A percentile compares a stretch with the other conserved stretches of the same genome.
Conservation (phyloP, 2,797 vertebrate genomes). For the Holocentrus rufus region DNA sequence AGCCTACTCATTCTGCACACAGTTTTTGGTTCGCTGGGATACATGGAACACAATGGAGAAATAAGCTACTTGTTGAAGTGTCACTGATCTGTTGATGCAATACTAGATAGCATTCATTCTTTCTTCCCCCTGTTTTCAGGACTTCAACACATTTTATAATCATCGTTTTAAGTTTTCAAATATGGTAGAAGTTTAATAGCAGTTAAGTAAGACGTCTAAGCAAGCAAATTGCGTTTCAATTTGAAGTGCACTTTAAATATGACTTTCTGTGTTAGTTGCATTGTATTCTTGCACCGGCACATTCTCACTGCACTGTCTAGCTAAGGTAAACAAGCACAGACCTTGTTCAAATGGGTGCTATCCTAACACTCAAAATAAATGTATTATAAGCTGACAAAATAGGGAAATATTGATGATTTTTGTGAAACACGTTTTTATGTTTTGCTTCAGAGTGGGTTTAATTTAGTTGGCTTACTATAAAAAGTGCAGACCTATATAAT, state of each 20-base stretch:
- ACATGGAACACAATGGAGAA: conserved; percentile 74
- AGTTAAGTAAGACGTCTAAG: not conserved
- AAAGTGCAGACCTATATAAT: no score
- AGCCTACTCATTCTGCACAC: conserved; percentile 61
- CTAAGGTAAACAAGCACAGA: not conserved
- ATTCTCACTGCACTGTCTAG: conserved; percentile 27
- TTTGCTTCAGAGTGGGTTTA: not conserved
- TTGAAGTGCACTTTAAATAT: conserved; percentile 26
- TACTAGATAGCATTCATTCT: conserved; percentile 66
- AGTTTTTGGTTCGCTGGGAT: conserved; percentile 72
- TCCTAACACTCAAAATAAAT: not conserved
- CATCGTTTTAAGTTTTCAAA: conserved; percentile 8
- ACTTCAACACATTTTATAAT: conserved; percentile 28
- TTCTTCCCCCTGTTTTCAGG: conserved; percentile 49
- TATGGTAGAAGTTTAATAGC: not conserved
- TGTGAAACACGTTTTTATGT: not conserved
- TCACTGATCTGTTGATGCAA: conserved; percentile 77
- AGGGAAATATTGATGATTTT: conserved; percentile 10
- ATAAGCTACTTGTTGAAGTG: conserved; percentile 77
- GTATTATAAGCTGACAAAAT: not conserved
- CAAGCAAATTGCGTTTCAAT: conserved; percentile 5
- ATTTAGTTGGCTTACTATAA: no score
- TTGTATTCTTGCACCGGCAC: conserved; percentile 3
- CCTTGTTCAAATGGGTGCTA: conserved; percentile 51
- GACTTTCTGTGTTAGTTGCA: conserved; percentile 2